phyloP scores from a whole-genome alignment of 2,888 invertebrate species.

The Lithophane socia region DNA sequence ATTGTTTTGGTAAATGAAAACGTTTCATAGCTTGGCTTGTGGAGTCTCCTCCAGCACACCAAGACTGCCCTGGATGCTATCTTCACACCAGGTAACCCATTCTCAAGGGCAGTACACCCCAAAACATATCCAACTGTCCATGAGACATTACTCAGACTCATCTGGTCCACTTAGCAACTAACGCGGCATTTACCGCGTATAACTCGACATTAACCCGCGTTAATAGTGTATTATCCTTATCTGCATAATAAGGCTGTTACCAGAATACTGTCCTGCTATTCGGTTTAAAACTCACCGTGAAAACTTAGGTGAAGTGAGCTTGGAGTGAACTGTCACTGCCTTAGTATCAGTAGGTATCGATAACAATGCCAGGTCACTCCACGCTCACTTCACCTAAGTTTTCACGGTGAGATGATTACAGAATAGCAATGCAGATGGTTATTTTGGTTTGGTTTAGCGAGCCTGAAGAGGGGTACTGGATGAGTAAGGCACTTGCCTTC shows the following conservation, averaged over 20 bases:
- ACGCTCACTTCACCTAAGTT: too few relatives aligned
- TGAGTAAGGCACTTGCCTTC: background rate
- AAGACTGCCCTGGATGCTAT: background rate
- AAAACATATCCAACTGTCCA: background rate
- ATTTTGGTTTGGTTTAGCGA: slow-evolving; percentile 15
- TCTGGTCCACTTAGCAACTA: slow-evolving; percentile 42
- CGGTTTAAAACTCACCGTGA: too few relatives aligned
- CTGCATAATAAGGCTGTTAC: slow-evolving; percentile 51
- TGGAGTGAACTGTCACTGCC: too few relatives aligned
- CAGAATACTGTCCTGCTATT: slow-evolving; percentile 5
- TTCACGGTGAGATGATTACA: too few relatives aligned
- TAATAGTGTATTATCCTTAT: slow-evolving; percentile 53
- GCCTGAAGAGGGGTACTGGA: background rate
- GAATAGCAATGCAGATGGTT: slow-evolving; percentile 12
- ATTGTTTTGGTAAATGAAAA: background rate
- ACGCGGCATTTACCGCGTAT: slow-evolving; percentile 44
- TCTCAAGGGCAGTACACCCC: background rate
- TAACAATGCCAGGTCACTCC: too few relatives aligned
- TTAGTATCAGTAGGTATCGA: too few relatives aligned
- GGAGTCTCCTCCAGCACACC: too few relatives aligned
- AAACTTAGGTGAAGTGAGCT: too few relatives aligned
- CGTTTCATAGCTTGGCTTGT: background rate
- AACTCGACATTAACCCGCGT: slow-evolving; percentile 49
- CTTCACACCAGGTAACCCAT: background rate
- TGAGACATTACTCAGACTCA: slow-evolving; percentile 34